phyloP scores from a whole-genome alignment of 2,797 vertebrate genomes.

The Sebastes steindachneri region DNA sequence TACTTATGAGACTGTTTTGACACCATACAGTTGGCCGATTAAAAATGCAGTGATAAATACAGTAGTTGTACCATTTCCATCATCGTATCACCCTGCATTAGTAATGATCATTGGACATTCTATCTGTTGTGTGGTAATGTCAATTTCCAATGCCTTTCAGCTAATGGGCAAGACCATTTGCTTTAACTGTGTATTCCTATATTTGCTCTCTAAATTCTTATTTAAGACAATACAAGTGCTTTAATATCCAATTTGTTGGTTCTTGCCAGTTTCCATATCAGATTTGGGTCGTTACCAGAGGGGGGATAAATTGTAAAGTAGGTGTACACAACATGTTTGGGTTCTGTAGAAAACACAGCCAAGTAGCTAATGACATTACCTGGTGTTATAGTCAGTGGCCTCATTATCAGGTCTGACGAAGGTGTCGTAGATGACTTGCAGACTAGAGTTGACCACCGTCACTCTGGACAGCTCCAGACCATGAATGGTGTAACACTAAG shows the following conservation, averaged over 20 bases:
- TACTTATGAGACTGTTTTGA: too few relatives aligned
- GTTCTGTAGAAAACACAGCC: not conserved
- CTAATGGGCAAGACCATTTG: not conserved
- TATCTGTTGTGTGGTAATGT: not conserved
- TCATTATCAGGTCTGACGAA: slow-evolving; percentile 87
- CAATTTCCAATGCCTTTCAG: not conserved
- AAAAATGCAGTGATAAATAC: not conserved
- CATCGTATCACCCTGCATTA: not conserved
- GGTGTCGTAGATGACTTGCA: slow-evolving; percentile 85
- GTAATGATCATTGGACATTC: not conserved
- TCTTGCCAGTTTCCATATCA: not conserved
- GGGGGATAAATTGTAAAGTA: not conserved
- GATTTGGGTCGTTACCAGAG: not conserved
- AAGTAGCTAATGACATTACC: slow-evolving; percentile 64
- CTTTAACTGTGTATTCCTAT: not conserved
- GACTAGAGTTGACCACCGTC: slow-evolving; percentile 82
- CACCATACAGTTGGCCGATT: too few relatives aligned
- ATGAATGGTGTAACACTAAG: slow-evolving; percentile 85
- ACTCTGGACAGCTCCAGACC: slow-evolving; percentile 87
- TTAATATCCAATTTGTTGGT: not conserved
- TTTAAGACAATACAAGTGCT: not conserved
- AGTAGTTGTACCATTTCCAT: not conserved
- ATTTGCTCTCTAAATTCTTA: not conserved
- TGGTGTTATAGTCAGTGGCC: slow-evolving; percentile 87
- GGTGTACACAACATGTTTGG: not conserved